These are phyloP conservation scores for Mimachlamys varia DNA, from an alignment of 2,888 invertebrate genomes.

Conservation along the genomic window DNA sequence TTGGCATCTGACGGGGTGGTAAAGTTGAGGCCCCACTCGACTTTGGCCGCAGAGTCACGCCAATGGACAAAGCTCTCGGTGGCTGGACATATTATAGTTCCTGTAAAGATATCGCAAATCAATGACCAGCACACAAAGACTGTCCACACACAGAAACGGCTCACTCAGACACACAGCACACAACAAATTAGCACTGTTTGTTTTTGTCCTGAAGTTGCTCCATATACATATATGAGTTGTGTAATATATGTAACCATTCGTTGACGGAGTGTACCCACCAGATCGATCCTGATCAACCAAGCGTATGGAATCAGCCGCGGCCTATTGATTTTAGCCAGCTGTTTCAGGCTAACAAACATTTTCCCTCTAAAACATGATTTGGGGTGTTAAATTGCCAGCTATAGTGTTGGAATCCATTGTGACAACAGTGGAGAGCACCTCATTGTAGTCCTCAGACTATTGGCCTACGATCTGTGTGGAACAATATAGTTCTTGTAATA, in stretches of 20 bases:
- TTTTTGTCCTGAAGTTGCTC: slow-evolving; percentile 3
- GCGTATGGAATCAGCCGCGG: background rate
- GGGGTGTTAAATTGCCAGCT: slow-evolving; percentile 2
- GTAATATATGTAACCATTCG: slow-evolving; percentile 31
- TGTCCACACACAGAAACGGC: background rate
- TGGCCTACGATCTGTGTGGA: background rate
- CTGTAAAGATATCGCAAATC: slow-evolving; percentile 79
- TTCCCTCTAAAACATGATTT: slow-evolving; percentile 1
- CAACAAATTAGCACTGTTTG: slow-evolving; percentile 7
- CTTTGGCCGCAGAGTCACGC: slow-evolving; percentile 91
- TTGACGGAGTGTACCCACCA: background rate
- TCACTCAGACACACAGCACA: background rate
- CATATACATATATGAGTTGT: background rate
- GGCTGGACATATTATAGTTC: slow-evolving; percentile 97
- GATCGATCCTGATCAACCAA: slow-evolving; percentile 20
- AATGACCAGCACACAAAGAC: slow-evolving; percentile 28
- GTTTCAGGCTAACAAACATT: slow-evolving; percentile 25
- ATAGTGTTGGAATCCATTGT: slow-evolving; percentile 22
- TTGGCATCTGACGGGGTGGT: slow-evolving; percentile 98
- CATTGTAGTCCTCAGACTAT: background rate
- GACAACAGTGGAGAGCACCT: background rate
- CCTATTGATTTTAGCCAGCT: slow-evolving; percentile 33
- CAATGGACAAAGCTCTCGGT: slow-evolving; percentile 99
- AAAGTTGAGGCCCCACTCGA: slow-evolving; percentile 99
- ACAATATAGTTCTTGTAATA: background rate